These are phyloP conservation scores for Halichoerus grypus DNA, from an alignment of 2,113 vertebrate genomes.

Conservation along the genomic window DNA sequence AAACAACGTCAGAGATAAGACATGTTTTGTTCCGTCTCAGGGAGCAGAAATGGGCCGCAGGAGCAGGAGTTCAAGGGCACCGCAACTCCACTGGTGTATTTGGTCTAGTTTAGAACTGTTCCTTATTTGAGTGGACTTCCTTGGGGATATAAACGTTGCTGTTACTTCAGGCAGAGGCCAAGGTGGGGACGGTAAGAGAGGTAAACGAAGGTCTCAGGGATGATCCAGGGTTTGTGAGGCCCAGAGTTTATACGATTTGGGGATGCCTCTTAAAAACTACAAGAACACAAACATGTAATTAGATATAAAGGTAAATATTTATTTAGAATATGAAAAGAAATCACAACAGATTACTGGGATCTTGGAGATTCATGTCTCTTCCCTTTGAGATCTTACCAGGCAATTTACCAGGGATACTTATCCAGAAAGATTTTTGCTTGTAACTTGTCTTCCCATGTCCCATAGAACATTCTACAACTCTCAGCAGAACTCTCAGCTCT, in stretches of 20 bases:
- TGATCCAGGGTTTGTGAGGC: neutral
- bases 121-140: neutral
- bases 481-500: neutral
- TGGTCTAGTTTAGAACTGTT: neutral
- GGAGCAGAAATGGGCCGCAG: neutral
- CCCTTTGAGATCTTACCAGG: neutral
- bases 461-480: neutral
- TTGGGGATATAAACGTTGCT: neutral
- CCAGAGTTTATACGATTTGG: neutral
- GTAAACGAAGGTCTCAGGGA: neutral
- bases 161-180: neutral
- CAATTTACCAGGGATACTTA: neutral
- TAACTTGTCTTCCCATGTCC: neutral
- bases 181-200: neutral
- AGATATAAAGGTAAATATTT: neutral
- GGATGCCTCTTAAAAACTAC: neutral
- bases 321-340: neutral
- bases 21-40: neutral
- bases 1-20: neutral
- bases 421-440: neutral
- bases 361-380: neutral
- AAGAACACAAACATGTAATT: neutral
- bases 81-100: fast-evolving
- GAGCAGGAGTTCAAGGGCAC: neutral
- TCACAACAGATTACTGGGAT: neutral